Conservation (phyloP, 2,113 vertebrate species). For the Panurus biarmicus region DNA sequence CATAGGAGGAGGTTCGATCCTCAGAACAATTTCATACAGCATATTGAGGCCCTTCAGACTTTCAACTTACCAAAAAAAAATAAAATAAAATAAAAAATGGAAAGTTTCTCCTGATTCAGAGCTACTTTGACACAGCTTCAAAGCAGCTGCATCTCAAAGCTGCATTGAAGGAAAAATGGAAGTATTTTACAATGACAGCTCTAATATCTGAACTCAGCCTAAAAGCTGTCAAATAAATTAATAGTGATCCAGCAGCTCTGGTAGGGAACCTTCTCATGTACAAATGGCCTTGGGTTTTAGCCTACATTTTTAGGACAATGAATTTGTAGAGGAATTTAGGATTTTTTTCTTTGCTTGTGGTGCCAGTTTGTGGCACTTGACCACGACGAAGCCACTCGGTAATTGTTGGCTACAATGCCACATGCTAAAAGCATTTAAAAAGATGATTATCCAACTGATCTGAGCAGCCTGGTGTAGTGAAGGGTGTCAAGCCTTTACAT, state of each 20-base stretch:
- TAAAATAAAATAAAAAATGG: not conserved
- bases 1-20: not conserved
- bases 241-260: not conserved
- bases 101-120: constrained; percentile 38
- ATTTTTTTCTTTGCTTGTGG: not conserved
- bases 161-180: not conserved
- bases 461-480: not conserved
- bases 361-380: accelerated
- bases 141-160: constrained; percentile 36
- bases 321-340: not conserved
- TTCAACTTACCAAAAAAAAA: not conserved
- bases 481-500: not conserved
- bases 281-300: not conserved
- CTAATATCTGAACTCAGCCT: constrained; percentile 3
- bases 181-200: constrained; percentile 29
- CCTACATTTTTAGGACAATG: not conserved
- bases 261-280: not conserved
- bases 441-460: not conserved
- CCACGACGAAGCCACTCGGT: not conserved
- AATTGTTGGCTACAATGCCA: not conserved
- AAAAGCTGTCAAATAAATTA: constrained; percentile 43
- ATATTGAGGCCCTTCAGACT: constrained; percentile 42
- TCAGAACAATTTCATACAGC: constrained; percentile 24
- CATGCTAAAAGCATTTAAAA: not conserved
- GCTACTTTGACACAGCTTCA: constrained; percentile 45